Conservation (phyloP, 2,113 vertebrate species). For the Nycticorax nycticorax region DNA sequence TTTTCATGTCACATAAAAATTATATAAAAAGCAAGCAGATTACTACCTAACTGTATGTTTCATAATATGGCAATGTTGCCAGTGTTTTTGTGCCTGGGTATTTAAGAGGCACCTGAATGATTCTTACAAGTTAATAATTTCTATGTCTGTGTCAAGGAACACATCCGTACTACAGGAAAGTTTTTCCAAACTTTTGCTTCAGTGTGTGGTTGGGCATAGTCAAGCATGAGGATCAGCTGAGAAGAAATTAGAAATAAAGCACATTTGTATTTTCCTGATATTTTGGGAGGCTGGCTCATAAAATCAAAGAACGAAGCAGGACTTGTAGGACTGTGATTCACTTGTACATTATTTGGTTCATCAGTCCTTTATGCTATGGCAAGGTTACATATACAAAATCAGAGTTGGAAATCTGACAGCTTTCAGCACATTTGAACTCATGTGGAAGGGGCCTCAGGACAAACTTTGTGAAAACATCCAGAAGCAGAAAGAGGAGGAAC, state of each 20-base stretch:
- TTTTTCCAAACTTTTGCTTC: neutral
- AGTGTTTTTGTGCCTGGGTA: neutral
- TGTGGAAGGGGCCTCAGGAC: neutral
- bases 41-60: constrained; percentile 23
- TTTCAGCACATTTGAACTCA: neutral
- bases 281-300: neutral
- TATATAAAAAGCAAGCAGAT: constrained; percentile 14
- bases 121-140: neutral
- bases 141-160: neutral
- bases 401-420: neutral
- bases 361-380: neutral
- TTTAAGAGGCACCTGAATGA: neutral
- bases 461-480: neutral
- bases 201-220: neutral
- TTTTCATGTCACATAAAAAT: neutral
- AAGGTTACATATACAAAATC: neutral
- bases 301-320: neutral
- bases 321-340: neutral
- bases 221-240: neutral
- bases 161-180: neutral
- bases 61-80: neutral
- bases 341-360: neutral
- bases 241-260: neutral
- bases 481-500: neutral
- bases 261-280: neutral